Base-by-base conservation (phyloP, 2,113 vertebrate species). In the Corythaixoides concolor region DNA sequence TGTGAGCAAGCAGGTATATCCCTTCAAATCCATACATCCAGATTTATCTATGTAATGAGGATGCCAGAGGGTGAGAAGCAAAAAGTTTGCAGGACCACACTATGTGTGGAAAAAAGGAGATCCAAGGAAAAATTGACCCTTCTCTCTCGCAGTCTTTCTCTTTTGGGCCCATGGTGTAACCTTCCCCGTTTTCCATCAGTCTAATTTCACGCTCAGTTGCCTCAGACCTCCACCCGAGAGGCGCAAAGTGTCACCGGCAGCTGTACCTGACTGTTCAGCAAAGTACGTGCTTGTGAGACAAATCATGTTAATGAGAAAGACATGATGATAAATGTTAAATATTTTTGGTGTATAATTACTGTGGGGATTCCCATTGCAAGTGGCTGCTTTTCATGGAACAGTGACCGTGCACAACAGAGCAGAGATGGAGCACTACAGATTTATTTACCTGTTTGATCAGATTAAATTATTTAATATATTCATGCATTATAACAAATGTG, bases 401-500 rank as follows among this genome's bases (percentile, higher is more conserved):
- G 75, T 35, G 90, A 28, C 82, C 73, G 10, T 41, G 59, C 75
- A 49, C 67, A 60, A 9, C 43, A 7, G 62, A 70, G 13, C 12
- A 24, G 90, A 75, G 74, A 33, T 2, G 30, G 66, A 79, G 33
- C 0, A 2, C 70, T 12, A 4, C 2, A 12, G 49, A 64, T 83
- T 68, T 86, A 58, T 95, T 96, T 93, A 86, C 90, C 90, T 95
- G 90, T 58, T 95, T 88, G 59, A 90, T 76, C 78, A 66, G 70
- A 79, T 94, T 87, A 35, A 84, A 89, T 91, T 82, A 68, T 85
- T 94, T 78, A 88, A 76, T 55, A 33, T 75, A 78, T 56, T 47
- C 33, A 3, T 52, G 62, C 69, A 69, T 69, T 56, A 14, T 49
- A 76, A 53, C 12, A 35, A 75, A 60, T 37, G 47, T 23, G 28